Percentiles rank a stretch among this genome's conserved stretches.
Evolutionary conservation across 92 coral and sea anemone genomes (phyloP).

Genomic region (Bergia sp.): DNA sequence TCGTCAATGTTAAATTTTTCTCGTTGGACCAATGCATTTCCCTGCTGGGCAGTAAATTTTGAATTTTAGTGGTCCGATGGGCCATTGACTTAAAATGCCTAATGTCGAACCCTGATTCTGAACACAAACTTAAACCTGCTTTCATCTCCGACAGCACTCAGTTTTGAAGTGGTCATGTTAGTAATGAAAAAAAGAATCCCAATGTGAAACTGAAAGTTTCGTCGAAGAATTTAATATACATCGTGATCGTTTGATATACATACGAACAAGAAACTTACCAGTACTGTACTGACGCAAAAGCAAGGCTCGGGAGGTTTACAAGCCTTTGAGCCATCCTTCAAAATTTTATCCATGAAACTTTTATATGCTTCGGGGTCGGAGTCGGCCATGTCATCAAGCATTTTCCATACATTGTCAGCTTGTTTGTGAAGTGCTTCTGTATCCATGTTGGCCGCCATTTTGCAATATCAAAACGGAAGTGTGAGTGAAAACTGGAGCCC

Average conservation of each 20-base stretch:
- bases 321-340: conserved; percentile 77
- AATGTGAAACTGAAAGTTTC: neutral
- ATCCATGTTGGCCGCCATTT: conserved; percentile 75
- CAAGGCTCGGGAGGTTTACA: conserved; percentile 89
- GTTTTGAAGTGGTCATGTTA: too few species aligned
- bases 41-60: too few species aligned
- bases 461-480: neutral
- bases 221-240: too few species aligned
- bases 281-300: conserved; percentile 79
- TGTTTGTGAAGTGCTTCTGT: conserved; percentile 66
- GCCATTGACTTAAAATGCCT: too few species aligned
- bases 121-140: too few species aligned
- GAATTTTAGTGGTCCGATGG: too few species aligned
- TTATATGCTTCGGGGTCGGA: conserved; percentile 88
- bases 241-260: neutral
- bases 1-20: too few species aligned
- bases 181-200: neutral
- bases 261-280: conserved; percentile 57
- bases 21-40: too few species aligned
- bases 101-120: too few species aligned
- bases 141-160: too few species aligned
- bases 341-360: conserved; percentile 76
- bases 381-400: conserved; percentile 92
- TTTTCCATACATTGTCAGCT: conserved; percentile 94
- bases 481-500: conserved; percentile 28